Evolutionary conservation across 2,113 vertebrate species (phyloP).

Genomic region (Gallinago jamesoni): DNA sequence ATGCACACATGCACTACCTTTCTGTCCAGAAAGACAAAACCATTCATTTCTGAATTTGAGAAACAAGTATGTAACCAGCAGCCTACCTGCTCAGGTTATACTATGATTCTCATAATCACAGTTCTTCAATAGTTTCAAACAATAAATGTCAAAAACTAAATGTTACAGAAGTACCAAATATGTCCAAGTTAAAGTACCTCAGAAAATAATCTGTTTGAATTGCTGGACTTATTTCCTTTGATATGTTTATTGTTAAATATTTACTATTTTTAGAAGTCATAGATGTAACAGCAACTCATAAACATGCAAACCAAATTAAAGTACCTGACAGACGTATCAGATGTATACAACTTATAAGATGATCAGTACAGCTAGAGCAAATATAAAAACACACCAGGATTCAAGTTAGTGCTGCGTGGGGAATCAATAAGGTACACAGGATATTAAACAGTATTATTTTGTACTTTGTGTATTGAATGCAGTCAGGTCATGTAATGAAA

Average conservation of each 20-base stretch:
- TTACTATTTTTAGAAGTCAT: background rate
- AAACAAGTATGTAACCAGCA: background rate
- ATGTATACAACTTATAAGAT: background rate
- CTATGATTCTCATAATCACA: background rate
- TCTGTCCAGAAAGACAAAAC: background rate
- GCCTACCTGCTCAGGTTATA: background rate
- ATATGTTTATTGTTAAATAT: background rate
- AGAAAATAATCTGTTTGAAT: background rate
- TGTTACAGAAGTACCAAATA: background rate
- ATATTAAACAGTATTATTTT: slow-evolving; percentile 6
- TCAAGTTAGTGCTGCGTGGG: background rate
- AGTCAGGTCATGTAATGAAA: background rate
- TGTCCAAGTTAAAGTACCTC: background rate
- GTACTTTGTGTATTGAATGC: background rate
- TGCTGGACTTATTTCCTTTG: background rate
- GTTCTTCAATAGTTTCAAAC: background rate
- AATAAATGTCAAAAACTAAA: background rate
- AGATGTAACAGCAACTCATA: background rate
- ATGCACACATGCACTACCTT: background rate
- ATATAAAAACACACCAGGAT: background rate
- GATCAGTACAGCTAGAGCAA: background rate
- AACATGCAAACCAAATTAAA: background rate
- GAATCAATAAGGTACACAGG: background rate
- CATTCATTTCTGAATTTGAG: background rate
- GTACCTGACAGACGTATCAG: background rate